Evolutionary conservation across 2,888 invertebrate genomes (phyloP).

Genomic region (Ophion ellenae): DNA sequence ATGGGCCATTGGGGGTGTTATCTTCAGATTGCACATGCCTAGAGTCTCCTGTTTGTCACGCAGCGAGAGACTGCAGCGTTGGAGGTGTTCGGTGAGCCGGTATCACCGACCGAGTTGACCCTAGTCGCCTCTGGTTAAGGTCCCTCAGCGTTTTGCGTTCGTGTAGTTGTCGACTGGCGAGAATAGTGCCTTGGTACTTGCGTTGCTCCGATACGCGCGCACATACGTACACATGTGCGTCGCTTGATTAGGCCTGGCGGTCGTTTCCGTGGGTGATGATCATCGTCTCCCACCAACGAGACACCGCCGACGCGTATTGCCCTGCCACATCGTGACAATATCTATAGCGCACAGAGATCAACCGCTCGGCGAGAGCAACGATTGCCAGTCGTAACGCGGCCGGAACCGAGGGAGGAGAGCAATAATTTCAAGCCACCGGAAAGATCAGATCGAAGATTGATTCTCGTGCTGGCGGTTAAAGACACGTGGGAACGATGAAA

Average conservation of each 20-base stretch:
- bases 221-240: background rate
- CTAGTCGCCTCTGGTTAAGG: background rate
- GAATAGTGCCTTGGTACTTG: slow-evolving; percentile 1
- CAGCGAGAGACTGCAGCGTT: background rate
- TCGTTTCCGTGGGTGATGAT: slow-evolving; percentile 27
- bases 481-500: background rate
- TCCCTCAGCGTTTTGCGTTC: slow-evolving; percentile 1
- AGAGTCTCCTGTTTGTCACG: background rate
- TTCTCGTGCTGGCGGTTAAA: background rate
- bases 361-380: background rate
- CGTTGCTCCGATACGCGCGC: background rate
- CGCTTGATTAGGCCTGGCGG: slow-evolving; percentile 29
- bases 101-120: background rate
- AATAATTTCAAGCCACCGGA: background rate
- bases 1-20: no score
- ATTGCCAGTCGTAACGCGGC: background rate
- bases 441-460: background rate
- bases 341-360: background rate
- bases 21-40: no score
- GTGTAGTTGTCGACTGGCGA: background rate
- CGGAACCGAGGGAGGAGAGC: background rate
- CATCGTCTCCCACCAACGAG: slow-evolving; percentile 29
- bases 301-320: background rate
- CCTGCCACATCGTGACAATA: slow-evolving; percentile 5
- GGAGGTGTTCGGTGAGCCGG: background rate